Evolutionary conservation across 2,113 vertebrate genomes (phyloP).

Genomic region (Poicephalus meyeri): DNA sequence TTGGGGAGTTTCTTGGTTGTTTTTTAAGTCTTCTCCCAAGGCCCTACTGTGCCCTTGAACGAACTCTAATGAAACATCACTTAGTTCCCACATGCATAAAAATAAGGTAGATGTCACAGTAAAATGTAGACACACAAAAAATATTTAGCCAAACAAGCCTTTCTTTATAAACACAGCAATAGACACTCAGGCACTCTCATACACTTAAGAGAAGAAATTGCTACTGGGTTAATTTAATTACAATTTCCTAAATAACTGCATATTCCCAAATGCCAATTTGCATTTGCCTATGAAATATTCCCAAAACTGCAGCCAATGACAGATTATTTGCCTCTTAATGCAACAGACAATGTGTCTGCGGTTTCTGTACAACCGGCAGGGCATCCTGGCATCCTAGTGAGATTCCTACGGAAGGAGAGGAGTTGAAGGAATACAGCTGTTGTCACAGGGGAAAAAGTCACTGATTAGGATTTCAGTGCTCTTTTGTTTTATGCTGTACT

Average conservation of each 20-base stretch:
- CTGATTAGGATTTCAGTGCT: conserved; percentile 25
- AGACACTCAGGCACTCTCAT: not conserved
- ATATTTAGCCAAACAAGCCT: not conserved
- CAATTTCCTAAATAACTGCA: not conserved
- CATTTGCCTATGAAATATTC: not conserved
- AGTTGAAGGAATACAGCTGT: conserved; percentile 34
- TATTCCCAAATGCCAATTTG: not conserved
- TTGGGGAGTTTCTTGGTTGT: rapidly evolving
- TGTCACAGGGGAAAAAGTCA: not conserved
- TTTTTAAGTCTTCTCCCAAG: not conserved
- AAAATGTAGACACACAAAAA: not conserved
- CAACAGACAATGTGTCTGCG: conserved; percentile 33
- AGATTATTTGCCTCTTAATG: conserved; percentile 18
- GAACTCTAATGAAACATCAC: not conserved
- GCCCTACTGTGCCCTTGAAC: not conserved
- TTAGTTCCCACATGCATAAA: not conserved
- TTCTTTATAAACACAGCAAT: conserved; percentile 11
- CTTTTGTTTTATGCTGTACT: conserved; percentile 9
- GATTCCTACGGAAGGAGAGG: not conserved
- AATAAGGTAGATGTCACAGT: not conserved
- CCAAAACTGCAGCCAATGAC: not conserved
- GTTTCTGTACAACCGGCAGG: not conserved
- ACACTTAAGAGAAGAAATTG: not conserved
- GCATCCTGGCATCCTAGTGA: conserved; percentile 5
- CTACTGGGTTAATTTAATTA: conserved; percentile 5